These are phyloP conservation scores for Epizoanthus fatuus DNA, from an alignment of 92 coral and sea anemone genomes.

Conservation along the genomic window DNA sequence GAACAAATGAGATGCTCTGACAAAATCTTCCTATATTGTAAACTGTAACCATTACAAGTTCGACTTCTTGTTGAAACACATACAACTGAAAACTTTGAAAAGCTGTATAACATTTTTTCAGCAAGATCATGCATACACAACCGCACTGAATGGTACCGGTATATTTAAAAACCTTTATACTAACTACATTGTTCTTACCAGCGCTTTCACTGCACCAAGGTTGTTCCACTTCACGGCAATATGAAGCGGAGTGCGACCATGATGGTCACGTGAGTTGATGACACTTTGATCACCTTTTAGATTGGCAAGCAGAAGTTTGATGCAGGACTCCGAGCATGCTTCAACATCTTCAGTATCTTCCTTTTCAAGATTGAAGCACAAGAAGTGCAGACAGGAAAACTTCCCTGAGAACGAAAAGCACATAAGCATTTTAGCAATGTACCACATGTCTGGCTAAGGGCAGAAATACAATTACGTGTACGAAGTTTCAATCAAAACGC, in stretches of 20 bases:
- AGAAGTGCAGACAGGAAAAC: conserved; percentile 85
- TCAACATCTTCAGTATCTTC: conserved; percentile 38
- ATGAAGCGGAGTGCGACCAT: conserved; percentile 90
- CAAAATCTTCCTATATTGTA: too few species aligned
- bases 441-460: too few species aligned
- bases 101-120: too few species aligned
- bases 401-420: conserved; percentile 54
- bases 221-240: conserved; percentile 80
- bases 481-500: too few species aligned
- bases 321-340: conserved; percentile 20
- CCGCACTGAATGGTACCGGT: too few species aligned
- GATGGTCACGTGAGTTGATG: conserved; percentile 74
- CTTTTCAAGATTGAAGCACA: conserved; percentile 37
- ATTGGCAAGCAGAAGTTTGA: conserved; percentile 35
- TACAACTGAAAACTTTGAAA: too few species aligned
- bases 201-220: conserved; percentile 64
- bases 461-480: too few species aligned
- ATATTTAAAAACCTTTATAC: too few species aligned
- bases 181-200: conserved; percentile 52
- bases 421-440: neutral
- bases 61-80: too few species aligned
- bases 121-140: too few species aligned
- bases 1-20: too few species aligned
- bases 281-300: conserved; percentile 50
- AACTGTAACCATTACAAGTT: too few species aligned